A percentile compares a stretch with the other conserved stretches of the same genome.
Conservation (phyloP, 2,797 vertebrate genomes). For the Lycodopsis pacificus region DNA sequence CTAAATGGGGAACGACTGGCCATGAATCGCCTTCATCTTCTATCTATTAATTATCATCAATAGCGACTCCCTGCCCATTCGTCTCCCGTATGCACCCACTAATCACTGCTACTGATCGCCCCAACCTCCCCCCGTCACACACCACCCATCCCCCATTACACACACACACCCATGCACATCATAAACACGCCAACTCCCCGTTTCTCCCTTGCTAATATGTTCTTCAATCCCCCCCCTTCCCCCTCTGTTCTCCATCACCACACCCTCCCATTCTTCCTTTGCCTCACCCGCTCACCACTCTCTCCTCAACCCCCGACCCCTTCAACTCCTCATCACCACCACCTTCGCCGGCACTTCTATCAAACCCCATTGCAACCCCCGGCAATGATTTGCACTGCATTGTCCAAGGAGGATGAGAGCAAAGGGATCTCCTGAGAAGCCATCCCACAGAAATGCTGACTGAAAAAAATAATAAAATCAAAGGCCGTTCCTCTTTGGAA, state of each 20-base stretch:
- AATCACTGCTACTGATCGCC: conserved; percentile 52
- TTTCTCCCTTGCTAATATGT: conserved; percentile 39
- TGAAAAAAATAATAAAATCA: conserved; percentile 13
- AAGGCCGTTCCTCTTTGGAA: conserved; percentile 23
- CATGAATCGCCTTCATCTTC: conserved; percentile 51
- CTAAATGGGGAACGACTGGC: conserved; percentile 50
- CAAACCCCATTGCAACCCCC: conserved; percentile 52
- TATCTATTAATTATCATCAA: conserved; percentile 71
- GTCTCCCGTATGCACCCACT: conserved; percentile 49
- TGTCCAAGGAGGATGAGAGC: conserved; percentile 5
- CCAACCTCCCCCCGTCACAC: conserved; percentile 28
- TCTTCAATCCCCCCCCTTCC: conserved; percentile 33
- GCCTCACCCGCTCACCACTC: conserved; percentile 34
- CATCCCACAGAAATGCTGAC: conserved; percentile 37
- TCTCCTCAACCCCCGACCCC: not conserved
- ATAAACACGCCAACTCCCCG: conserved; percentile 47
- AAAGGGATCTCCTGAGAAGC: conserved; percentile 26
- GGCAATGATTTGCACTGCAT: conserved; percentile 35
- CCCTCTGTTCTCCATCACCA: conserved; percentile 38
- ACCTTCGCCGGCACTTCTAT: conserved; percentile 46
- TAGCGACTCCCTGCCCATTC: conserved; percentile 68
- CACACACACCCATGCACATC: conserved; percentile 14
- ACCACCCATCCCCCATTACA: conserved; percentile 47
- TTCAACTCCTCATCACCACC: conserved; percentile 21
- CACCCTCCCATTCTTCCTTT: conserved; percentile 24